Percentiles rank a stretch among this genome's conserved stretches.
Evolutionary conservation across 92 coral and sea anemone species (phyloP).

Genomic region (Phenganax subtilis): DNA sequence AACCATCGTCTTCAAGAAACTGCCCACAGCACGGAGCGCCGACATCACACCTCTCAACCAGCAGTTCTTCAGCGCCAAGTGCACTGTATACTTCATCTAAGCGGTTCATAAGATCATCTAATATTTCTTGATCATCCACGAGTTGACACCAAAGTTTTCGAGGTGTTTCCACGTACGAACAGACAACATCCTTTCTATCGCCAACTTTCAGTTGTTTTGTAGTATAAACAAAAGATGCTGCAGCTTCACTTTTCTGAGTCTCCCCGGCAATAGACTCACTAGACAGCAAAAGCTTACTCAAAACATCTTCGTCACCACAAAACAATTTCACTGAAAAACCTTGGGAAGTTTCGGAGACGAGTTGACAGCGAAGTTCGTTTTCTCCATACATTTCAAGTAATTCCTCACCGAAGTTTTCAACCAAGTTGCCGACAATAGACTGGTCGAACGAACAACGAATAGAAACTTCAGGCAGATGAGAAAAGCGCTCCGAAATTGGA

Average conservation of each 20-base stretch:
- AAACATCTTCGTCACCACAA: conserved; percentile 45
- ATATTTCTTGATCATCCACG: conserved; percentile 35
- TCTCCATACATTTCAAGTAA: conserved; percentile 45
- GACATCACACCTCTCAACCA: conserved; percentile 35
- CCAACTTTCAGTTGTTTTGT: conserved; percentile 26
- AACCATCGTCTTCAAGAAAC: conserved; percentile 61
- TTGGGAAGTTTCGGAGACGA: conserved; percentile 32
- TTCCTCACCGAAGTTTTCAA: conserved; percentile 36
- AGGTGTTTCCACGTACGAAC: conserved; percentile 53
- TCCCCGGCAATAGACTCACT: background rate
- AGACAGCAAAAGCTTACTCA: conserved; percentile 7
- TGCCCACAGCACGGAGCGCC: conserved; percentile 69
- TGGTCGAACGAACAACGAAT: conserved; percentile 55
- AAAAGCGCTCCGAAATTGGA: conserved; percentile 49
- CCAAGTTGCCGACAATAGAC: conserved; percentile 48
- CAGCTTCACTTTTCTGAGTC: background rate
- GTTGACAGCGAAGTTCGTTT: conserved; percentile 48
- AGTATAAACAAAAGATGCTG: background rate
- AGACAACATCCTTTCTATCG: conserved; percentile 33
- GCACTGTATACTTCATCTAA: conserved; percentile 48
- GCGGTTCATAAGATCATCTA: conserved; percentile 44
- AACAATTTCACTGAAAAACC: conserved; percentile 46
- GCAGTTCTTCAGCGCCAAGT: conserved; percentile 53
- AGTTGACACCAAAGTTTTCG: conserved; percentile 61
- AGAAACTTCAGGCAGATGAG: conserved; percentile 64